A percentile compares a stretch with the other conserved stretches of the same genome.
Evolutionary conservation across 30 jellyfish, hydroid and myxozoan species (phyloP).

Genomic region (Hydra vulgaris): DNA sequence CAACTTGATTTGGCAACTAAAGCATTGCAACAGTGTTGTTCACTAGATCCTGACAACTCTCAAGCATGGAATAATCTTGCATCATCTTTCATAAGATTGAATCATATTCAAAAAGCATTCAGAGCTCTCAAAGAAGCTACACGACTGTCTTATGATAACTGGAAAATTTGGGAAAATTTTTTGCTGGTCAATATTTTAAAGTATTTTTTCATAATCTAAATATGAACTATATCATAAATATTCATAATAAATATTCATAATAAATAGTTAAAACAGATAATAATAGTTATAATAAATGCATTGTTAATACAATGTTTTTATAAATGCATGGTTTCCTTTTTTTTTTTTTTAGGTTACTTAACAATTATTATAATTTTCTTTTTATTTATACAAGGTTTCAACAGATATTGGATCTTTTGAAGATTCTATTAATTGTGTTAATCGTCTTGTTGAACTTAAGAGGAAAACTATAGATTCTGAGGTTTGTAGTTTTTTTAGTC

Average conservation of each 20-base stretch:
- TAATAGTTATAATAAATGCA: no score
- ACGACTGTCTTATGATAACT: constrained; percentile 52
- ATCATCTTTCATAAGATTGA: constrained; percentile 44
- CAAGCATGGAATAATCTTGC: constrained; percentile 88
- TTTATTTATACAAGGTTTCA: constrained; percentile 39
- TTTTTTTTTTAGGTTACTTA: no score
- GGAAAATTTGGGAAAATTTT: constrained; percentile 91
- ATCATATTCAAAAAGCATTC: constrained; percentile 48
- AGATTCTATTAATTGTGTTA: constrained; percentile 43
- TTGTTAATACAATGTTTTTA: no score
- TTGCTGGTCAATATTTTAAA: constrained; percentile 26
- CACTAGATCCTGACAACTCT: constrained; percentile 68
- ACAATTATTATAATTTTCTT: background rate
- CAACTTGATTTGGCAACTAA: constrained; percentile 54
- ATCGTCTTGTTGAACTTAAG: constrained; percentile 55
- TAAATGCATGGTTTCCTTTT: no score
- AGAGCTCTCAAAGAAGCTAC: constrained; percentile 76
- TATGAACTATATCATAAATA: no score
- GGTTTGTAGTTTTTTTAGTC: constrained; percentile 30
- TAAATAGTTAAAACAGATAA: no score
- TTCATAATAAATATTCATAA: no score
- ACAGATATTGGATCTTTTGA: constrained; percentile 75
- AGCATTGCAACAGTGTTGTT: constrained; percentile 62
- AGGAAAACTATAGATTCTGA: constrained; percentile 57
- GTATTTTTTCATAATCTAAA: no score